phyloP scores from a whole-genome alignment of 1,140 invertebrate species.

The Idris sp. region DNA sequence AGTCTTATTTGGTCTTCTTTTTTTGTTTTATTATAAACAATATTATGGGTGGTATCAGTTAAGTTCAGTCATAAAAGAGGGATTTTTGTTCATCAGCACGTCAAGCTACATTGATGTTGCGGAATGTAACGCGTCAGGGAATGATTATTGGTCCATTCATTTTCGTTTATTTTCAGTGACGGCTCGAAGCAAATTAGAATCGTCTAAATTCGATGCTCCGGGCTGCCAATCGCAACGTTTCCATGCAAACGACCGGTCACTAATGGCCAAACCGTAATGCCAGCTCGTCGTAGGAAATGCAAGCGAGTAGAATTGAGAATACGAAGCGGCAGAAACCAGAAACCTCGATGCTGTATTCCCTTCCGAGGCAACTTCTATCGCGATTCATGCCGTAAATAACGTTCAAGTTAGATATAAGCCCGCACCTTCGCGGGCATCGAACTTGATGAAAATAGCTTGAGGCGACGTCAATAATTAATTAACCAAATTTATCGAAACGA shows the following conservation, averaged over 20 bases:
- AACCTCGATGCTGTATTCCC: conserved; percentile 54
- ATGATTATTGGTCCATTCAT: conserved; percentile 49
- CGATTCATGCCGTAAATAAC: conserved; percentile 63
- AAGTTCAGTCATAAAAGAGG: conserved; percentile 2
- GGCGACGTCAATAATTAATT: conserved; percentile 75
- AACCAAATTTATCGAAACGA: conserved; percentile 72
- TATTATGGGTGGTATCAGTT: not conserved
- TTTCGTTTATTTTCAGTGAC: conserved; percentile 42
- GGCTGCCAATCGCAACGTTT: conserved; percentile 59
- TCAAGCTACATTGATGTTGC: conserved; percentile 38
- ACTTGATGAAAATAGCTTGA: conserved; percentile 68
- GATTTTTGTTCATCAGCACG: conserved; percentile 31
- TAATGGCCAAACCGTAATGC: conserved; percentile 60
- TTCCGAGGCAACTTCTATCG: conserved; percentile 64
- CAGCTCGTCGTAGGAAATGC: conserved; percentile 53
- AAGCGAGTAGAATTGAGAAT: conserved; percentile 46
- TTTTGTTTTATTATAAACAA: no score
- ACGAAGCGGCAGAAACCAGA: conserved; percentile 59
- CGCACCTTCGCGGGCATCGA: conserved; percentile 65
- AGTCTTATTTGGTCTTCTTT: no score
- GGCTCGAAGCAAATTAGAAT: conserved; percentile 62
- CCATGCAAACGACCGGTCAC: conserved; percentile 63
- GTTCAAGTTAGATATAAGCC: conserved; percentile 63
- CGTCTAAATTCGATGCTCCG: conserved; percentile 62
- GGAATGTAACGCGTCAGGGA: conserved; percentile 49